Percentiles rank a stretch among this genome's conserved stretches.
Conservation (phyloP, 2,113 vertebrate species). For the Thamnophis sirtalis region DNA sequence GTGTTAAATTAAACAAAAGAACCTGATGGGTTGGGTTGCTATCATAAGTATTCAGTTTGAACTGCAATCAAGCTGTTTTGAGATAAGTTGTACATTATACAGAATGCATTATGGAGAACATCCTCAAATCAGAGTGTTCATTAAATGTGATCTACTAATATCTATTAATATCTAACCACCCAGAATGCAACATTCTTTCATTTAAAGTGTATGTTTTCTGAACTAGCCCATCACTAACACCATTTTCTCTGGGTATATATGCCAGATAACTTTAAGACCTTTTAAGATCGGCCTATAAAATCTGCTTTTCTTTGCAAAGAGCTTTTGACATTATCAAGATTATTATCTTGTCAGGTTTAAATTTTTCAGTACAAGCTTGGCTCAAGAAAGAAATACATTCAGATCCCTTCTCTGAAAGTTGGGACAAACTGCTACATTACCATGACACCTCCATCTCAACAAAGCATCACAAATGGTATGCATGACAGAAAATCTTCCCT, state of each 20-base stretch:
- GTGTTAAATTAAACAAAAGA: not conserved
- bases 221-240: not conserved
- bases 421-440: not conserved
- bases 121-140: not conserved
- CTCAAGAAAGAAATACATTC: not conserved
- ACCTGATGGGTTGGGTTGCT: not conserved
- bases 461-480: not conserved
- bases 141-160: not conserved
- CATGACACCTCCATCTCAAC: not conserved
- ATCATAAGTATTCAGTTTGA: not conserved
- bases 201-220: not conserved
- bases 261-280: not conserved
- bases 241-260: not conserved
- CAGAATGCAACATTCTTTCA: not conserved
- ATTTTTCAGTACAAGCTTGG: not conserved
- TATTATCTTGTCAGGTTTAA: not conserved
- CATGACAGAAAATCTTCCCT: not conserved
- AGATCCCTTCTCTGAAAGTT: not conserved
- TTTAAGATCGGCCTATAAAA: not conserved
- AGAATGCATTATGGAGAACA: not conserved
- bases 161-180: not conserved
- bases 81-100: not conserved
- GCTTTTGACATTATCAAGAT: not conserved
- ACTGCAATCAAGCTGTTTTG: not conserved
- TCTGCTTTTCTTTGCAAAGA: not conserved